Conservation (phyloP, 2,888 invertebrate genomes). For the Matsumyia berberina region DNA sequence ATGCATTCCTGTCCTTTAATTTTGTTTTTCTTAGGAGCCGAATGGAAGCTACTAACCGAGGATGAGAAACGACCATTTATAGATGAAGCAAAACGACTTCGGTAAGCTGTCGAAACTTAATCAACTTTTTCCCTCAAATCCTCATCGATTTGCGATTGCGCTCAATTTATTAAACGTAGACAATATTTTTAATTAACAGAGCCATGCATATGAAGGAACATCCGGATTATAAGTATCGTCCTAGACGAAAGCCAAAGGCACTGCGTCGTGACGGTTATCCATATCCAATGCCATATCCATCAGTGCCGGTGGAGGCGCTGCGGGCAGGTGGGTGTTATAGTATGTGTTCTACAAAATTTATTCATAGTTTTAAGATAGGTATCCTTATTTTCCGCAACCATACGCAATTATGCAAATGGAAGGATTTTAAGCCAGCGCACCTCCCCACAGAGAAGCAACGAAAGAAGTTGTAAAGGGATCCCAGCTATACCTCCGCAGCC, state of each 20-base stretch:
- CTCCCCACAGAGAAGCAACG: neutral
- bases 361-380: constrained; percentile 44
- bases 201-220: constrained; percentile 98
- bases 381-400: constrained; percentile 76
- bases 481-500: neutral
- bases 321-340: constrained; percentile 89
- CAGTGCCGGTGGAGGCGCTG: constrained; percentile 94
- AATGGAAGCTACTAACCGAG: constrained; percentile 97
- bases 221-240: constrained; percentile 97
- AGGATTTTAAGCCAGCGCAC: constrained; percentile 12
- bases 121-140: neutral
- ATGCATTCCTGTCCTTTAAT: neutral
- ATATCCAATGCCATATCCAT: constrained; percentile 96
- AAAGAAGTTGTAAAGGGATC: constrained; percentile 30
- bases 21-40: constrained; percentile 88
- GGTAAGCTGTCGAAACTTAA: constrained; percentile 78
- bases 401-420: constrained; percentile 76
- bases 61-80: constrained; percentile 98
- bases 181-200: constrained; percentile 83
- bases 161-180: constrained; percentile 50
- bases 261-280: constrained; percentile 95
- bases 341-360: constrained; percentile 45
- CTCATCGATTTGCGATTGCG: neutral
- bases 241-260: constrained; percentile 94
- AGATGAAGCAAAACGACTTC: constrained; percentile 96